Evolutionary conservation across 1,140 invertebrate genomes (phyloP).

Genomic region (Pinna nobilis): DNA sequence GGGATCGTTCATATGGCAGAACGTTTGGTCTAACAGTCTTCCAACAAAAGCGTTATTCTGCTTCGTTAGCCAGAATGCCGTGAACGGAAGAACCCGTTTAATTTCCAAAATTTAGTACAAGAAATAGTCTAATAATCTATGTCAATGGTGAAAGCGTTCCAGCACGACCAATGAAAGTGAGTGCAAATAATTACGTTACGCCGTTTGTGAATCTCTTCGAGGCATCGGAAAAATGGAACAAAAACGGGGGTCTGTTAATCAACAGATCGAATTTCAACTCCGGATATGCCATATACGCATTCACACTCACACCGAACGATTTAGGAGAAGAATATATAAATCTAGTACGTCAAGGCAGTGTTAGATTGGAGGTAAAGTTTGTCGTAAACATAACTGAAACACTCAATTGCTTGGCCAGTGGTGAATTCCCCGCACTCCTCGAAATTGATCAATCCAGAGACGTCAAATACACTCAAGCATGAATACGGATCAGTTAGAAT

Average conservation of each 20-base stretch:
- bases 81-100: conserved; percentile 27
- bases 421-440: conserved; percentile 12
- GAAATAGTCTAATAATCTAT: conserved; percentile 1
- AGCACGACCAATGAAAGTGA: conserved; percentile 8
- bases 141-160: conserved; percentile 15
- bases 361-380: conserved; percentile 20
- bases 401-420: conserved; percentile 5
- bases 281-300: conserved; percentile 11
- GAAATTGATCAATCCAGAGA: conserved; percentile 26
- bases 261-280: neutral
- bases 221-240: conserved; percentile 22
- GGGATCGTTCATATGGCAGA: conserved; percentile 26
- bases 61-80: conserved; percentile 19
- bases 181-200: conserved; percentile 13
- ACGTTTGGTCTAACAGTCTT: conserved; percentile 29
- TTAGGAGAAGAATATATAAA: conserved; percentile 24
- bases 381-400: neutral
- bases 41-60: conserved; percentile 15
- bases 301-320: conserved; percentile 3
- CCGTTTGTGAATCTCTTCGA: conserved; percentile 17
- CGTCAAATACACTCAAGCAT: conserved; percentile 16
- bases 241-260: conserved; percentile 6
- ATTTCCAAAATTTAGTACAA: conserved; percentile 4
- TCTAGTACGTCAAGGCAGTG: conserved; percentile 10
- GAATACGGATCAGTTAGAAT: conserved; percentile 19